phyloP scores from a whole-genome alignment of 2,113 vertebrate species.

The Tretioscincus oriximinensis region DNA sequence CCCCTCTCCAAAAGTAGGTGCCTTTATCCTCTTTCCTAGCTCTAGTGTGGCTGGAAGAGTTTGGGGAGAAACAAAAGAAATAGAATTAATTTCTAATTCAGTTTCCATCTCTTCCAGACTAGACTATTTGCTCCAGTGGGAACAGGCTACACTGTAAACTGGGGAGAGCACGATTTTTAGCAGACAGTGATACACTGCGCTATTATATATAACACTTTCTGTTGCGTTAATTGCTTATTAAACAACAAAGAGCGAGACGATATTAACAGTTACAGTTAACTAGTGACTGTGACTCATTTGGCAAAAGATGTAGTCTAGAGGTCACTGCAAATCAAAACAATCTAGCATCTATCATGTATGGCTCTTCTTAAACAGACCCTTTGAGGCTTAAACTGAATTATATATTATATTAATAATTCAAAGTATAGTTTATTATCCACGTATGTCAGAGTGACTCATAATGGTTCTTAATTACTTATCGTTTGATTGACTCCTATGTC shows the following conservation, averaged over 20 bases:
- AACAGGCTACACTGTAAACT: background rate
- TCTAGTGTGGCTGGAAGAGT: no score
- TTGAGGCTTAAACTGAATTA: background rate
- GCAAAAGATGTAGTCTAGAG: slow-evolving; percentile 6
- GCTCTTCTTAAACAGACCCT: slow-evolving; percentile 10
- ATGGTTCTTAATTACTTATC: slow-evolving; percentile 30
- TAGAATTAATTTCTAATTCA: no score
- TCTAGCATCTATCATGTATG: background rate
- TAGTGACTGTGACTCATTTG: slow-evolving; percentile 24
- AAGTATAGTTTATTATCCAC: slow-evolving; percentile 22
- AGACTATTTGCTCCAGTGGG: no score
- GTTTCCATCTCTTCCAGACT: no score
- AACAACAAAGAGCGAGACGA: background rate
- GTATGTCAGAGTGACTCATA: slow-evolving; percentile 40
- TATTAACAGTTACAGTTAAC: slow-evolving; percentile 36
- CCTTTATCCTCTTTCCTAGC: no score
- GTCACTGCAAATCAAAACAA: slow-evolving; percentile 36
- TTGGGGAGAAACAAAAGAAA: no score
- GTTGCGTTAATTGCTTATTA: background rate
- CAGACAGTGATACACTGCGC: background rate
- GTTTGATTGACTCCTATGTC: slow-evolving; percentile 31
- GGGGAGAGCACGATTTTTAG: background rate
- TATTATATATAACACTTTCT: background rate
- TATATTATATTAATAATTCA: slow-evolving; percentile 30
- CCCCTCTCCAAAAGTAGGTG: no score